phyloP scores from a whole-genome alignment of 2,797 vertebrate species.

The Notolepis coatsorum region DNA sequence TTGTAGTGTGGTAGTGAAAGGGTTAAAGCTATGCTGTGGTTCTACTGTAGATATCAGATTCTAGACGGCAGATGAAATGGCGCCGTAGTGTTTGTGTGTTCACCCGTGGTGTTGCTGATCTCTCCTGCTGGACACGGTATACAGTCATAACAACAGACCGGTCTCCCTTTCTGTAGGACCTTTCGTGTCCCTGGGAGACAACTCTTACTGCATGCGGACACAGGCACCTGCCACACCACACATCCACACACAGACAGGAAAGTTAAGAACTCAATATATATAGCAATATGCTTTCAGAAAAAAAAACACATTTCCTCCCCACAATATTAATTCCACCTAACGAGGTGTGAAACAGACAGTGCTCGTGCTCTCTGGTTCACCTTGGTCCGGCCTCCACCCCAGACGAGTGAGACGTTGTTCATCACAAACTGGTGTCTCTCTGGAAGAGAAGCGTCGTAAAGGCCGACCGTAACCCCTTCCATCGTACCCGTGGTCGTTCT shows the following conservation, averaged over 20 bases:
- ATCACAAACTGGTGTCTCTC: constrained; percentile 71
- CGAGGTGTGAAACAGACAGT: not conserved
- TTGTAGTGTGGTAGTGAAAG: no score
- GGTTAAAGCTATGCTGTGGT: not conserved
- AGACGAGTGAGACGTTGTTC: constrained; percentile 67
- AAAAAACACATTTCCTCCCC: no score
- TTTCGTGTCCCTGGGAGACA: constrained; percentile 76
- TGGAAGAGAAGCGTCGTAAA: constrained; percentile 77
- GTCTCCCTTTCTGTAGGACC: constrained; percentile 74
- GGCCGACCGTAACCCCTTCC: constrained; percentile 73
- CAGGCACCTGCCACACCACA: constrained; percentile 60
- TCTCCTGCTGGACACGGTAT: constrained; percentile 74
- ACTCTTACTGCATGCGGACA: constrained; percentile 76
- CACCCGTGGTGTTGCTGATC: constrained; percentile 79
- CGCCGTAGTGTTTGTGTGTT: not conserved
- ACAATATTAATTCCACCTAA: not conserved
- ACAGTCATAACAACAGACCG: constrained; percentile 78
- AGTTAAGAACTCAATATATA: not conserved
- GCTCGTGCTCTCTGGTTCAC: constrained; percentile 44
- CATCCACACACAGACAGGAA: constrained; percentile 4
- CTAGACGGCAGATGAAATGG: not conserved
- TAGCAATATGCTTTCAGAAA: no score
- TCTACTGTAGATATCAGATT: not conserved
- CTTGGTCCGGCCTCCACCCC: constrained; percentile 61
- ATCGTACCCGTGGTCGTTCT: constrained; percentile 60